These are phyloP conservation scores for Acipenser oxyrinchus DNA, from an alignment of 2,797 vertebrate species.

Conservation along the genomic window DNA sequence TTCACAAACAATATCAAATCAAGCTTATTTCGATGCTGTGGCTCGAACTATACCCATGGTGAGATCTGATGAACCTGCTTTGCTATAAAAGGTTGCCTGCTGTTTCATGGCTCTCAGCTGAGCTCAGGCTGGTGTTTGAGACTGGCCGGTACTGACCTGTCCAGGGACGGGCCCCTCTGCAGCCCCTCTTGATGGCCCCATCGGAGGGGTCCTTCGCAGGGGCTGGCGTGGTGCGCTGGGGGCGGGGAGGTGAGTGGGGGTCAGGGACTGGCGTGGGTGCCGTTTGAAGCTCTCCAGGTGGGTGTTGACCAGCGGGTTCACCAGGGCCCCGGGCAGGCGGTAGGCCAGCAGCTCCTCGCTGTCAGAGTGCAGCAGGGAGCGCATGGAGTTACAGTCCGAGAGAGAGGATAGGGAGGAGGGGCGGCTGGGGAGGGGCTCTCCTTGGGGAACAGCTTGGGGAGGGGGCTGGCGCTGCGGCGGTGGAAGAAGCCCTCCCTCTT, in stretches of 20 bases:
- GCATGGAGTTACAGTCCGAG: constrained; percentile 92
- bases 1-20: no score
- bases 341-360: constrained; percentile 82
- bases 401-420: constrained; percentile 79
- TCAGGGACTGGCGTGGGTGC: constrained; percentile 87
- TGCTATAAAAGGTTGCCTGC: no score
- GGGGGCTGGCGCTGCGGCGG: constrained; percentile 71
- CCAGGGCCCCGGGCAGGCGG: constrained; percentile 24
- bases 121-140: no score
- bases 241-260: constrained; percentile 83
- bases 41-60: no score
- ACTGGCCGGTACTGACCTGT: constrained; percentile 33
- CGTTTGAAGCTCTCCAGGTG: constrained; percentile 90
- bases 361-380: constrained; percentile 80
- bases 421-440: constrained; percentile 54
- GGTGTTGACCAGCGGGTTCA: constrained; percentile 83
- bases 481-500: constrained; percentile 87
- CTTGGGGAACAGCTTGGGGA: constrained; percentile 79
- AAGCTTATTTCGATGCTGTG: no score
- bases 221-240: constrained; percentile 46
- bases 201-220: constrained; percentile 85
- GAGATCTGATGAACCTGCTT: no score
- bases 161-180: constrained; percentile 33
- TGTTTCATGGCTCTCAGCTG: no score
- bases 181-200: constrained; percentile 78